Percentiles rank a stretch among this genome's conserved stretches.
phyloP scores from a whole-genome alignment of 2,888 invertebrate species.

The Stenodema calcarata region DNA sequence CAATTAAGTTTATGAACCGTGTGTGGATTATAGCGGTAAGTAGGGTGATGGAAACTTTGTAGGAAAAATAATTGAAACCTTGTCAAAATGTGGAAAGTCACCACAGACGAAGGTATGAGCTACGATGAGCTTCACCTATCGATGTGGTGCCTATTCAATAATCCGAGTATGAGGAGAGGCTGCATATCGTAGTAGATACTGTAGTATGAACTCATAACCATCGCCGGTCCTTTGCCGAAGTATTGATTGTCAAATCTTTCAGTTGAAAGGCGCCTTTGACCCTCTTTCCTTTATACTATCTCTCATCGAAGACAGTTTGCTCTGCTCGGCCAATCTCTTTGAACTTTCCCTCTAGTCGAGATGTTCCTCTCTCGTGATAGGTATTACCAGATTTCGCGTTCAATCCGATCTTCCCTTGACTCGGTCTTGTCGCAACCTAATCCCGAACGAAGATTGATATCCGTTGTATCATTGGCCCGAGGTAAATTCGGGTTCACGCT shows the following conservation, averaged over 20 bases:
- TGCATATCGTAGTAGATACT: too few species aligned
- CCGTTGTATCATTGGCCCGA: neutral
- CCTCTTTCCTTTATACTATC: neutral
- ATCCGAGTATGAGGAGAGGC: too few species aligned
- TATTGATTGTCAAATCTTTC: neutral
- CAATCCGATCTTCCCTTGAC: neutral
- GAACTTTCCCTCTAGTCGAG: neutral
- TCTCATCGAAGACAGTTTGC: neutral
- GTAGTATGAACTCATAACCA: neutral
- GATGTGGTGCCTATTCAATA: too few species aligned
- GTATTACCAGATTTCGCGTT: neutral
- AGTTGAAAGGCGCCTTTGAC: neutral
- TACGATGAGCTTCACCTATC: too few species aligned
- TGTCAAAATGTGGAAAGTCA: too few species aligned
- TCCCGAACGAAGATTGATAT: neutral
- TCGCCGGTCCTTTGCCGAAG: neutral
- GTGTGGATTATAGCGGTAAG: too few species aligned
- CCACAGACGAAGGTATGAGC: too few species aligned
- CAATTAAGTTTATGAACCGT: too few species aligned
- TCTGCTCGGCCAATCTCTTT: neutral
- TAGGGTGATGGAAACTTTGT: too few species aligned
- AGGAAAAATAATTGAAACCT: too few species aligned
- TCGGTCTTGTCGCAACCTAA: neutral
- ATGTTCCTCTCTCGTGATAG: neutral
- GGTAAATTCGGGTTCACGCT: neutral